These are phyloP conservation scores for Erinaceus europaeus DNA, from an alignment of 2,113 vertebrate species.

Conservation along the genomic window DNA sequence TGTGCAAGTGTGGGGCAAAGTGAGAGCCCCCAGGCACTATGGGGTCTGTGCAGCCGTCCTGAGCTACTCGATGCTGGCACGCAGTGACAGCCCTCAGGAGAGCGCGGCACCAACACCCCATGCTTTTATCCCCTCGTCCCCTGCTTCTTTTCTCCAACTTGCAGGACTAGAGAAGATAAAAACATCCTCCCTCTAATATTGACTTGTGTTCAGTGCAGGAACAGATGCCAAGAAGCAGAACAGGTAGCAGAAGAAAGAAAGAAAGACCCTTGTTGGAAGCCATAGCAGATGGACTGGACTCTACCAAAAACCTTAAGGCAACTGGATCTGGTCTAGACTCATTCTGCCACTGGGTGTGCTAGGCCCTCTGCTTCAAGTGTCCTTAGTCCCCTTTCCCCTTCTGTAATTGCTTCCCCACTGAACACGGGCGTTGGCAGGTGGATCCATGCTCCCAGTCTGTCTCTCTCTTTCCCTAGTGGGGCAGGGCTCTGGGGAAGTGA, in stretches of 20 bases:
- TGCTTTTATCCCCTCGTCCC: constrained; percentile 60
- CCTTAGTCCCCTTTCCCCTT: no score
- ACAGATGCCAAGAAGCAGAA: constrained; percentile 18
- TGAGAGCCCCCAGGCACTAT: constrained; percentile 55
- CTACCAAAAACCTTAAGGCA: not conserved
- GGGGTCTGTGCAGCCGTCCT: constrained; percentile 4
- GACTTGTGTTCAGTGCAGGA: not conserved
- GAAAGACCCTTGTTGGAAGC: not conserved
- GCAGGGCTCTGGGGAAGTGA: no score
- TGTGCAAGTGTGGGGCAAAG: constrained; percentile 50
- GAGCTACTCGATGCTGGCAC: constrained; percentile 47
- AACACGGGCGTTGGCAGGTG: no score
- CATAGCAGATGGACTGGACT: not conserved
- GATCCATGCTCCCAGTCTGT: no score
- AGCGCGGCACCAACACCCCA: constrained; percentile 52
- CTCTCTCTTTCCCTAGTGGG: no score
- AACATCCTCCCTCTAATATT: not conserved
- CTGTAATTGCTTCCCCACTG: no score
- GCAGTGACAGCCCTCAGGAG: constrained; percentile 57
- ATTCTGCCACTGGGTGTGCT: no score
- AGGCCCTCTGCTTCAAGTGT: no score
- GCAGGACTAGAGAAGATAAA: constrained; percentile 24
- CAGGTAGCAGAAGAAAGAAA: not conserved
- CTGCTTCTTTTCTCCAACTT: not conserved
- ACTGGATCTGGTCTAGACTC: no score